phyloP scores from a whole-genome alignment of 64 coral and sea anemone species.

The Orbicella faveolata region DNA sequence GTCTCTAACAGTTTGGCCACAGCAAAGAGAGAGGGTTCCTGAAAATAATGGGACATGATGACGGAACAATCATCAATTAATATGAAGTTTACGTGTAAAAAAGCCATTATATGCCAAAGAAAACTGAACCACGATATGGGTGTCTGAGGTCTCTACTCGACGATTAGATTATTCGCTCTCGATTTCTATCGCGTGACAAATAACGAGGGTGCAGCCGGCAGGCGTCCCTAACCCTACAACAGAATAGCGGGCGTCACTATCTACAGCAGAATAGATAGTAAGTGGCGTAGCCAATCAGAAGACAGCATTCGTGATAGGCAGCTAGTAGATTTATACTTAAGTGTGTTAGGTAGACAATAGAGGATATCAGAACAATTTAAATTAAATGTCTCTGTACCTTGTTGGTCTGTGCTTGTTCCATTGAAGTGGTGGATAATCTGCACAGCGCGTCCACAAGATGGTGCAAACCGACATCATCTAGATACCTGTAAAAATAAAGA shows the following conservation, averaged over 20 bases:
- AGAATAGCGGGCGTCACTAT: no score
- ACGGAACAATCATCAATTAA: neutral
- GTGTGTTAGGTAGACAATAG: no score
- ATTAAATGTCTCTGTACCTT: conserved; percentile 50
- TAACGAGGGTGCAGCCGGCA: no score
- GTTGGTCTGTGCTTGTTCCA: conserved; percentile 84
- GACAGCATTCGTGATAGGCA: no score
- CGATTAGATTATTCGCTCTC: no score
- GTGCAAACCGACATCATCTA: conserved; percentile 94
- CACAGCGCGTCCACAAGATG: conserved; percentile 95
- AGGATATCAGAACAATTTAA: no score
- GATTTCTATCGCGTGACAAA: no score
- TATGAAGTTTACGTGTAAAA: no score
- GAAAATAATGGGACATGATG: neutral
- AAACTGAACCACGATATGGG: neutral
- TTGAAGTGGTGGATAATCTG: conserved; percentile 80
- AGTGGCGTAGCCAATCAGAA: neutral
- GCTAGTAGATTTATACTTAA: no score
- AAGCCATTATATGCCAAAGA: neutral
- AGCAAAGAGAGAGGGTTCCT: conserved; percentile 98
- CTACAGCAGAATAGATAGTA: neutral
- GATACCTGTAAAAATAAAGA: conserved; percentile 58
- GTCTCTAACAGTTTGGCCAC: conserved; percentile 97
- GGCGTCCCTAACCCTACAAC: no score
- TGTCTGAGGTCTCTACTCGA: neutral